Percentiles rank a stretch among this genome's conserved stretches.
These are phyloP conservation scores for Vanessa cardui DNA, from an alignment of 2,888 invertebrate species.

Conservation along the genomic window DNA sequence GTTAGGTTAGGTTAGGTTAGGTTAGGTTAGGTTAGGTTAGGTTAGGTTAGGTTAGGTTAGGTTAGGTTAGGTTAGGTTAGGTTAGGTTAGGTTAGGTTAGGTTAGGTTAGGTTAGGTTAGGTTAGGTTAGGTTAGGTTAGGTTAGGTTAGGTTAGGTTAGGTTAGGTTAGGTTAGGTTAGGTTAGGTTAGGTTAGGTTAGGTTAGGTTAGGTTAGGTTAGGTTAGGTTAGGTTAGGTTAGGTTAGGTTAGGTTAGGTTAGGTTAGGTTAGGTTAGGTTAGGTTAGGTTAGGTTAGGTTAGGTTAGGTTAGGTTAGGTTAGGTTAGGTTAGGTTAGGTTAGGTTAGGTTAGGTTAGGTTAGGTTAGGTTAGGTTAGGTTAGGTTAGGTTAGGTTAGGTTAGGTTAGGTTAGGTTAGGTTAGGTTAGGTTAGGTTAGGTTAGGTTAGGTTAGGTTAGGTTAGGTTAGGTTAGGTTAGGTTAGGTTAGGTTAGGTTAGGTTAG, in stretches of 20 bases:
- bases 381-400: conserved; percentile 23
- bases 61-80: conserved; percentile 26
- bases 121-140: conserved; percentile 25
- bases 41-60: conserved; percentile 23
- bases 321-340: conserved; percentile 13
- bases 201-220: conserved; percentile 34
- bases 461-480: conserved; percentile 18
- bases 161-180: conserved; percentile 28
- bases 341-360: conserved; percentile 19
- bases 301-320: conserved; percentile 3
- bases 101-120: conserved; percentile 26
- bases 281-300: conserved; percentile 12
- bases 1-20: conserved; percentile 31
- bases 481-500: conserved; percentile 23
- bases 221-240: conserved; percentile 34
- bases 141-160: conserved; percentile 23
- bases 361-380: conserved; percentile 14
- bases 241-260: conserved; percentile 29
- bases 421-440: conserved; percentile 29
- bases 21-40: conserved; percentile 26
- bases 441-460: conserved; percentile 24
- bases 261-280: conserved; percentile 36
- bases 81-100: conserved; percentile 29
- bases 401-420: conserved; percentile 27
- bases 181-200: conserved; percentile 36